Evolutionary conservation across 1,140 invertebrate genomes (phyloP), one percentile per base, ranked within the genome.

Genomic region (Megalopta genalis): DNA sequence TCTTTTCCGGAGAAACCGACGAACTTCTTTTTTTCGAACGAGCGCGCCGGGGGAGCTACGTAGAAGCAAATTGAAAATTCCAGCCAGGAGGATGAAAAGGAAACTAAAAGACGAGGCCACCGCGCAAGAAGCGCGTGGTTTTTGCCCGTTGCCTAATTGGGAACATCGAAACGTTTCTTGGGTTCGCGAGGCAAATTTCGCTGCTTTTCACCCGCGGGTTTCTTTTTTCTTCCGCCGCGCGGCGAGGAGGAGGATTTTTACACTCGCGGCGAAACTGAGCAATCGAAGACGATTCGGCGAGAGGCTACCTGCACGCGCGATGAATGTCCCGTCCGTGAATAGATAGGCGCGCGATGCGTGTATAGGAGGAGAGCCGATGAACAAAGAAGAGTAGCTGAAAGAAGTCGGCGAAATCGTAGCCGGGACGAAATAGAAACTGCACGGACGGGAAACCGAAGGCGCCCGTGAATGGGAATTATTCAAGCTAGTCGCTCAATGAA

Each of bases 391-490:
- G n/a, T 25, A 21, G 60, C 23, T 78, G 76, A 78, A 78, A 78
- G 76, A 72, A 78, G 76, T 64, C 59, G 76, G 59, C 3, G 18
- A 32, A 54, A 71, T 72, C 76, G 66, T 32, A 54, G 77, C 69
- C 52, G 32, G n/a, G 54, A 32, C 74, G 78, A 84, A 70, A 83
- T 84, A 84, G 82, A 84, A 76, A 80, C 67, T 76, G 71, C 69
- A 74, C 71, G 32, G 72, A 71, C 66, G 63, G 23, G 59, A 71
- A 74, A 62, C 42, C 21, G 78, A 80, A 67, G 60, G 57, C 49
- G 54, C 23, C 42, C 68, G 59, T 84, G 77, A 84, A 84, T 84
- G 77, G 68, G 63, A 84, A 84, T 84, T 83, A 84, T 84, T 83
- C 83, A 84, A 63, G 68, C 66, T 78, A 54, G 65, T 54, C 65